Percentiles rank a stretch among this genome's conserved stretches.
These are phyloP conservation scores for Oreochromis spilurus DNA, from an alignment of 2,113 vertebrate species.

Conservation along the genomic window DNA sequence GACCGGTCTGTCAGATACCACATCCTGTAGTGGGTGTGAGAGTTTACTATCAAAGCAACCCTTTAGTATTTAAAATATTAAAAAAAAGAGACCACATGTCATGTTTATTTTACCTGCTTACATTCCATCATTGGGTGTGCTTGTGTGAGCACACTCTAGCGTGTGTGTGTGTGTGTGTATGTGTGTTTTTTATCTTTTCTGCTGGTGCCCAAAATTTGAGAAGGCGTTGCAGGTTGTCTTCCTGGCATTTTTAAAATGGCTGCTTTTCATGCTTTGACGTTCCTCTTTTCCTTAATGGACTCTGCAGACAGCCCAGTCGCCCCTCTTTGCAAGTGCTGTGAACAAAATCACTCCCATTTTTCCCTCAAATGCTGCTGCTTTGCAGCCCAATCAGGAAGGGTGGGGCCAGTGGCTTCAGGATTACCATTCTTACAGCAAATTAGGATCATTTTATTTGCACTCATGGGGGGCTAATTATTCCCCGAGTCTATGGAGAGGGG, in stretches of 20 bases:
- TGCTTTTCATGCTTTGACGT: not conserved
- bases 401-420: conserved; percentile 42
- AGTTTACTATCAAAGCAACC: conserved; percentile 42
- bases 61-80: not conserved
- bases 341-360: conserved; percentile 53
- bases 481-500: not conserved
- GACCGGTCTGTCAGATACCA: conserved; percentile 76
- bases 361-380: conserved; percentile 41
- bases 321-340: conserved; percentile 35
- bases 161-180: not conserved
- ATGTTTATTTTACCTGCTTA: not conserved
- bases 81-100: not conserved
- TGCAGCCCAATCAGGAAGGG: conserved; percentile 47
- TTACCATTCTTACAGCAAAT: conserved; percentile 45
- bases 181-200: not conserved
- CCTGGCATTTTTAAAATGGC: conserved; percentile 8
- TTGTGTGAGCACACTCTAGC: no score
- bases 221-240: not conserved
- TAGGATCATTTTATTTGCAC: conserved; percentile 39
- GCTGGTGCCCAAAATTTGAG: not conserved
- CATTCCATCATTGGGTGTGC: not conserved
- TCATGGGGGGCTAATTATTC: conserved; percentile 42
- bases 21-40: conserved; percentile 67
- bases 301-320: not conserved
- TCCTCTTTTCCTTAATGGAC: not conserved